A percentile compares a stretch with the other conserved stretches of the same genome.
Evolutionary conservation across 1,140 invertebrate species (phyloP).

Genomic region (Diprion similis): DNA sequence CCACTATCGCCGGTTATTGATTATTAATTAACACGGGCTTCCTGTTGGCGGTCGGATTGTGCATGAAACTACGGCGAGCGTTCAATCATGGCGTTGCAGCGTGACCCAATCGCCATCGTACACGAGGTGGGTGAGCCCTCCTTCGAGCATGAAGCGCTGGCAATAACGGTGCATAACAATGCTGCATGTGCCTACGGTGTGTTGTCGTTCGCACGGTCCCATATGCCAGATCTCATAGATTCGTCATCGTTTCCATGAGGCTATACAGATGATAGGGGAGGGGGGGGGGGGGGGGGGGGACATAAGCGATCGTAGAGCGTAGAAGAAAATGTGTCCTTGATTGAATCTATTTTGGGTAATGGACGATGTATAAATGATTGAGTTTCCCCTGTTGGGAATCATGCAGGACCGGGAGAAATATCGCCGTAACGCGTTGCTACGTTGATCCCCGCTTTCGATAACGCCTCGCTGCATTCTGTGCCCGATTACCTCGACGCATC

Average conservation of each 20-base stretch:
- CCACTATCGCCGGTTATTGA: too few relatives aligned
- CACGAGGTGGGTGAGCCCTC: too few relatives aligned
- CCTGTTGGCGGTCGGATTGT: too few relatives aligned
- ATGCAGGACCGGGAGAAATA: constrained; percentile 28
- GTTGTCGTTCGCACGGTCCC: constrained; percentile 48
- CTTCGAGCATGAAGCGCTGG: neutral
- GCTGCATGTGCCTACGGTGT: constrained; percentile 21
- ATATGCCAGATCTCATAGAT: constrained; percentile 52
- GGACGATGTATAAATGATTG: constrained; percentile 42
- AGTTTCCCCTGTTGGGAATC: neutral
- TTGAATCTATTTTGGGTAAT: constrained; percentile 52
- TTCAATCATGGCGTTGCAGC: too few relatives aligned
- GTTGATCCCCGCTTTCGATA: constrained; percentile 20
- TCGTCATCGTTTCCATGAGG: constrained; percentile 42
- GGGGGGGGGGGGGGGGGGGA: neutral
- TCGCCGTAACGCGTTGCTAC: constrained; percentile 25
- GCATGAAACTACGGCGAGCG: too few relatives aligned
- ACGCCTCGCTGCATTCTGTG: constrained; percentile 15
- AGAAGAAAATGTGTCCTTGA: constrained; percentile 37
- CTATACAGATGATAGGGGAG: neutral
- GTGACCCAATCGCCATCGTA: too few relatives aligned
- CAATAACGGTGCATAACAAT: constrained; percentile 17
- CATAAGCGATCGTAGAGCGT: constrained; percentile 28
- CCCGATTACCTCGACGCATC: constrained; percentile 14
- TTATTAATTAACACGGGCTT: too few relatives aligned